A percentile compares a stretch with the other conserved stretches of the same genome.
Conservation (phyloP, 2,797 vertebrate species). For the Glossophaga mutica region DNA sequence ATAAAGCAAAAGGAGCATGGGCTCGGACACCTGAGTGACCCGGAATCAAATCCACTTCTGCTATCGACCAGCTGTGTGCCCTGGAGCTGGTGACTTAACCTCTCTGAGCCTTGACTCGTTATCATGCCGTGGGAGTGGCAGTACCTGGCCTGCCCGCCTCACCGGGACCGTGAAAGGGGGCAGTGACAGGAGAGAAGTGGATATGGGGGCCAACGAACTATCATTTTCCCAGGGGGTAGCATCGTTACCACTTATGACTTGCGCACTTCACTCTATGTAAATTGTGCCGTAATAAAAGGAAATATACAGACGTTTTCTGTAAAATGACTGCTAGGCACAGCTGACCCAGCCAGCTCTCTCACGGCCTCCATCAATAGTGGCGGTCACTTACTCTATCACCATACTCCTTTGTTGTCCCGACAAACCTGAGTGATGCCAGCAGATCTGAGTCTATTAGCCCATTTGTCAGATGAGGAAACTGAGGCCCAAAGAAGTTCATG, state of each 20-base stretch:
- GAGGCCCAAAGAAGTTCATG: background rate
- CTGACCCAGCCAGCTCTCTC: background rate
- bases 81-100: background rate
- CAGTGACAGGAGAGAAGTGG: background rate
- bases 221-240: background rate
- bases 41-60: background rate
- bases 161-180: background rate
- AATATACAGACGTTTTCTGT: background rate
- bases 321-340: background rate
- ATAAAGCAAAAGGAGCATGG: background rate
- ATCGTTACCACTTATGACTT: background rate
- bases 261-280: background rate
- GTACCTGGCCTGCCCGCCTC: background rate
- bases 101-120: background rate
- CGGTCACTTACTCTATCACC: too few relatives aligned
- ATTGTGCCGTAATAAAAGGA: background rate
- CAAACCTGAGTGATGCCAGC: background rate
- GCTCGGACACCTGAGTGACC: background rate
- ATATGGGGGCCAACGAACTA: background rate
- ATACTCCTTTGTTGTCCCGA: background rate
- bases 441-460: background rate
- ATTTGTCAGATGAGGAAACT: background rate
- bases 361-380: rapidly evolving
- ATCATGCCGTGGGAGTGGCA: background rate
- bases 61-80: background rate